Conservation (phyloP, 2,797 vertebrate genomes). For the Argyrosomus regius region DNA sequence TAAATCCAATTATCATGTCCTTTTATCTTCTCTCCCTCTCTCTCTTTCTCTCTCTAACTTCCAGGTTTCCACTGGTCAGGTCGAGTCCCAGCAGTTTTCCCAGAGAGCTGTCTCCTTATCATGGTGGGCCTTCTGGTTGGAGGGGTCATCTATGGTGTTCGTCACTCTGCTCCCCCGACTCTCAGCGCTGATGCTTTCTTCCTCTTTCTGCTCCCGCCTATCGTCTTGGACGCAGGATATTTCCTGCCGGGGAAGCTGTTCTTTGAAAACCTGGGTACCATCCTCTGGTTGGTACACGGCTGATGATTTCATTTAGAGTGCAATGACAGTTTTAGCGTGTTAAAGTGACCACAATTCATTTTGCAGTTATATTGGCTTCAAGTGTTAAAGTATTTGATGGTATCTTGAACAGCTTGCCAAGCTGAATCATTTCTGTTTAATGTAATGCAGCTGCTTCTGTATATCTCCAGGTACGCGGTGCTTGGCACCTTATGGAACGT, state of each 20-base stretch:
- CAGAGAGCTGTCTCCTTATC: slow-evolving; percentile 90
- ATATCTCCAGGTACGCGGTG: slow-evolving; percentile 80
- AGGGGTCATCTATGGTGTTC: slow-evolving; percentile 88
- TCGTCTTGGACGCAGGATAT: slow-evolving; percentile 89
- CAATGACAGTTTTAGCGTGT: no score
- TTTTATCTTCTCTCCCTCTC: neutral
- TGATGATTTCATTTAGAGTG: neutral
- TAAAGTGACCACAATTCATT: neutral
- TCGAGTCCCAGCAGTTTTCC: slow-evolving; percentile 86
- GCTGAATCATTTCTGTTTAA: neutral
- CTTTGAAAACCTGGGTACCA: slow-evolving; percentile 90
- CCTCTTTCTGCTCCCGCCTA: slow-evolving; percentile 90
- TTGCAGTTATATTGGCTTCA: neutral
- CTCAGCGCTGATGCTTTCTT: slow-evolving; percentile 90
- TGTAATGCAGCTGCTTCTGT: neutral
- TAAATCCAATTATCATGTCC: neutral
- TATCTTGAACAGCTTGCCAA: neutral
- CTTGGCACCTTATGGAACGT: slow-evolving; percentile 89
- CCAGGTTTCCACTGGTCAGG: slow-evolving; percentile 88
- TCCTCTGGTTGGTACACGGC: slow-evolving; percentile 80
- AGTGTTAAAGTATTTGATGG: neutral
- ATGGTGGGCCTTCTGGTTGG: slow-evolving; percentile 90
- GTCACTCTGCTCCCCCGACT: slow-evolving; percentile 85
- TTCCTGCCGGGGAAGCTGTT: slow-evolving; percentile 90
- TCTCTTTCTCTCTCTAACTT: slow-evolving; percentile 8